A percentile compares a stretch with the other conserved stretches of the same genome.
Evolutionary conservation across 2,797 vertebrate species (phyloP).

Genomic region (Muscicapa comitata): DNA sequence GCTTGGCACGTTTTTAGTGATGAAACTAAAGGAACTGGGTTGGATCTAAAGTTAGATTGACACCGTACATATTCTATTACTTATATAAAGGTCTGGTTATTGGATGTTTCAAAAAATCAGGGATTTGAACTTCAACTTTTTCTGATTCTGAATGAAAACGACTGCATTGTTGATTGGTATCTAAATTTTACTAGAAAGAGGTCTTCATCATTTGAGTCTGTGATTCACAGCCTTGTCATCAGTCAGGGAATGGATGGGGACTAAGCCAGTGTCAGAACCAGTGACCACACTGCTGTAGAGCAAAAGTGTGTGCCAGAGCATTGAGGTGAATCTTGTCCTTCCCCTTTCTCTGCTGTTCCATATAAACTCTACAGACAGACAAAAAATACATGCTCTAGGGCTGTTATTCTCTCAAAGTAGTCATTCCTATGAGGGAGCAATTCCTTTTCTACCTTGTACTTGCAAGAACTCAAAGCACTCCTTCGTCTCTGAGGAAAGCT

Average conservation of each 20-base stretch:
- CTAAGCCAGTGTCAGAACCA: background rate
- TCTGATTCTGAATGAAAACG: background rate
- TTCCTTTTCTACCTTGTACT: background rate
- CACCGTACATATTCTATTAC: fast-evolving
- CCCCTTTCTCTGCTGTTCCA: background rate
- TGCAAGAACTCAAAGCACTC: background rate
- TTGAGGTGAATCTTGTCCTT: background rate
- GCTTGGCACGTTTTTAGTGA: background rate
- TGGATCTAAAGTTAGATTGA: background rate
- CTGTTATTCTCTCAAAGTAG: background rate
- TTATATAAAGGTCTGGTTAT: background rate
- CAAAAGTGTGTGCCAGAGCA: background rate
- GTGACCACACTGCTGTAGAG: background rate
- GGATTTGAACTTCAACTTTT: background rate
- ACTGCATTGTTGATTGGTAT: background rate
- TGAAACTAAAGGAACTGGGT: background rate
- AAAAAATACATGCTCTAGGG: background rate
- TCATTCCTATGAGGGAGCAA: background rate
- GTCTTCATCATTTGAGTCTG: background rate
- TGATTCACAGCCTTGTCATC: background rate
- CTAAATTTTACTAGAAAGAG: background rate
- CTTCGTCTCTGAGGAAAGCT: background rate
- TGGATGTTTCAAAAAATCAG: background rate
- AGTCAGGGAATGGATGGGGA: background rate
- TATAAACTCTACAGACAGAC: background rate